phyloP scores from a whole-genome alignment of 2,113 vertebrate species.

The Labeo rohita region DNA sequence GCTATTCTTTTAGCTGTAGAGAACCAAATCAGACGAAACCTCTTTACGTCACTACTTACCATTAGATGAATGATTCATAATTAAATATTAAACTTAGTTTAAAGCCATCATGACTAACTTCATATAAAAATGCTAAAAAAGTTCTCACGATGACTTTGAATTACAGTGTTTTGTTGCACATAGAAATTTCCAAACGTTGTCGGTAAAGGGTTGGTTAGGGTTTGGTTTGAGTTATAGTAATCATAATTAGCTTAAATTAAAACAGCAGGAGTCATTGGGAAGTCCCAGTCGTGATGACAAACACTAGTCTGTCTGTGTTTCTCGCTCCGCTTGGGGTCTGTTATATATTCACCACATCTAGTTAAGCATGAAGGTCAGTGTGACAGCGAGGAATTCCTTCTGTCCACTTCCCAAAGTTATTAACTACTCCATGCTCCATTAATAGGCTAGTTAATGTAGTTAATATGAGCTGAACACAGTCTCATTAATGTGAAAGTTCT shows the following conservation, averaged over 20 bases:
- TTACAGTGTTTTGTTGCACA: background rate
- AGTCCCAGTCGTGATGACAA: background rate
- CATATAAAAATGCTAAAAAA: background rate
- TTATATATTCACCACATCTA: slow-evolving; percentile 10
- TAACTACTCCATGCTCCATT: background rate
- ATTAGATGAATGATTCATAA: background rate
- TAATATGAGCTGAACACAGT: background rate
- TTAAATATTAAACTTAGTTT: background rate
- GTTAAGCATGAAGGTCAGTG: background rate
- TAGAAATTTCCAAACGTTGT: background rate
- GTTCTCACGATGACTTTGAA: background rate
- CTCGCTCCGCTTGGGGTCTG: background rate
- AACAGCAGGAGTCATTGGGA: background rate
- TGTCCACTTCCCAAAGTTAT: background rate
- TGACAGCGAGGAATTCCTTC: background rate
- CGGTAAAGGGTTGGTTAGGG: background rate
- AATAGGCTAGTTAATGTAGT: background rate
- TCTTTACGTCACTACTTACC: background rate
- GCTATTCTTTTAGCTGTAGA: background rate
- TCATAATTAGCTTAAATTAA: background rate
- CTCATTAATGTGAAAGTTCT: background rate
- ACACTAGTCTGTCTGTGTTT: background rate
- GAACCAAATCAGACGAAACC: background rate
- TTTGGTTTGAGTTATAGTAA: background rate
- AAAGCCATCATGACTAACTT: background rate